phyloP scores from a whole-genome alignment of 2,888 invertebrate genomes.

The Trichopoda pennipes region DNA sequence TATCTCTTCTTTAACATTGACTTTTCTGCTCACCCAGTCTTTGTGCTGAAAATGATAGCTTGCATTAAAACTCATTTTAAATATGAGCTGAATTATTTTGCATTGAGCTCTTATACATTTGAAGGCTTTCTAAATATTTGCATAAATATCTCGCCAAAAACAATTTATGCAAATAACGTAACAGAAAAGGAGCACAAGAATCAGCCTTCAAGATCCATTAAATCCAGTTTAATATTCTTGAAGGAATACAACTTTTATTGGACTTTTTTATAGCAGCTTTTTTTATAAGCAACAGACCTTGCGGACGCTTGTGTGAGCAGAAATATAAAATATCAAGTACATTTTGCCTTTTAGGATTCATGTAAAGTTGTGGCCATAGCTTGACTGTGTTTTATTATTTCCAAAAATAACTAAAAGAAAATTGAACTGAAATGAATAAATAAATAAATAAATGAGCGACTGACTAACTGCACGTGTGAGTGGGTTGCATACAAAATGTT shows the following conservation, averaged over 20 bases:
- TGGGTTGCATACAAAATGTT: constrained; percentile 53
- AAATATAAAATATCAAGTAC: neutral
- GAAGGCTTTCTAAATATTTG: no score
- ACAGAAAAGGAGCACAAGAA: no score
- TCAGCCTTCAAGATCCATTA: no score
- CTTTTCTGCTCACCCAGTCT: no score
- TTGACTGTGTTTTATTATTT: constrained; percentile 38
- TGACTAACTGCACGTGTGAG: constrained; percentile 33
- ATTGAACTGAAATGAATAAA: constrained; percentile 58
- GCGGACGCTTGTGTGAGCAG: neutral
- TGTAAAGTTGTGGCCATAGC: constrained; percentile 19
- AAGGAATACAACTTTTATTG: neutral
- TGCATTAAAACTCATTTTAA: no score
- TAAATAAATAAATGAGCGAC: constrained; percentile 19
- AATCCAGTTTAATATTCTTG: no score
- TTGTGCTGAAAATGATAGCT: no score
- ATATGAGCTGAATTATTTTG: no score
- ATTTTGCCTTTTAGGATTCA: neutral
- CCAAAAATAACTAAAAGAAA: constrained; percentile 33
- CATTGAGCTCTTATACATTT: no score
- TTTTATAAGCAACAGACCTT: constrained; percentile 1
- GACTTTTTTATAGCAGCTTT: neutral
- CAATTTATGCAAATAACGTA: no score
- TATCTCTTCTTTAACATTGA: no score
- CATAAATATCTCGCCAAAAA: no score